Percentiles rank a stretch among this genome's conserved stretches.
phyloP scores from a whole-genome alignment of 2,888 invertebrate genomes.

The Chrysopilus asiliformis region DNA sequence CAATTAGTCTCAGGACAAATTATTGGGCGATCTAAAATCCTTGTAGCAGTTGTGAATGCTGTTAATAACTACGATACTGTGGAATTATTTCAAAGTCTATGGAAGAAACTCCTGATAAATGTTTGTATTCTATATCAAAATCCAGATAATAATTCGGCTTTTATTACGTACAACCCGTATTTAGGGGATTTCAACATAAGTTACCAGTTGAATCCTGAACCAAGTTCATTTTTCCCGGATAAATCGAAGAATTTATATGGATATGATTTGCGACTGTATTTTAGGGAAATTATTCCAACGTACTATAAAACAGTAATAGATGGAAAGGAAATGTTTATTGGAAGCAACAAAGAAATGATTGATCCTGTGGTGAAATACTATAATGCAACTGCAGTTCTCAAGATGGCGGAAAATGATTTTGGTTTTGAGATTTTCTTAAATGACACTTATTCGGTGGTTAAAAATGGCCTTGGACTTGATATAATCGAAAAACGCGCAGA shows the following conservation, averaged over 20 bases:
- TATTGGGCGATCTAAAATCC: too few relatives aligned
- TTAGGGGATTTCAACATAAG: too few relatives aligned
- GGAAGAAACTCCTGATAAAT: too few relatives aligned
- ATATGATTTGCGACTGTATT: neutral
- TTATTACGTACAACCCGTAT: too few relatives aligned
- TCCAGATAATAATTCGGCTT: too few relatives aligned
- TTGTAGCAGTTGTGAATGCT: too few relatives aligned
- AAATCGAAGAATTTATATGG: neutral
- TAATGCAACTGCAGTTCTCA: neutral
- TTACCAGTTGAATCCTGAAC: too few relatives aligned
- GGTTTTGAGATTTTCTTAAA: neutral
- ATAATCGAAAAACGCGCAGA: neutral
- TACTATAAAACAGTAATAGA: neutral
- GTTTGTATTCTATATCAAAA: too few relatives aligned
- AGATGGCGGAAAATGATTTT: neutral
- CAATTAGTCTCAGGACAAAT: too few relatives aligned
- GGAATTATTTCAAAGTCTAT: too few relatives aligned
- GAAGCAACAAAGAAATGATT: neutral
- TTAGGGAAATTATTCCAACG: neutral
- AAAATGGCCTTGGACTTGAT: neutral
- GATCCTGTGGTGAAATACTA: neutral
- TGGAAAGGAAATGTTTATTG: neutral
- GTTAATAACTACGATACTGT: too few relatives aligned
- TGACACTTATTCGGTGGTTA: neutral
- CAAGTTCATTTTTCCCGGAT: neutral